Conservation (phyloP, 1,140 invertebrate genomes). For the Phortica variegata region DNA sequence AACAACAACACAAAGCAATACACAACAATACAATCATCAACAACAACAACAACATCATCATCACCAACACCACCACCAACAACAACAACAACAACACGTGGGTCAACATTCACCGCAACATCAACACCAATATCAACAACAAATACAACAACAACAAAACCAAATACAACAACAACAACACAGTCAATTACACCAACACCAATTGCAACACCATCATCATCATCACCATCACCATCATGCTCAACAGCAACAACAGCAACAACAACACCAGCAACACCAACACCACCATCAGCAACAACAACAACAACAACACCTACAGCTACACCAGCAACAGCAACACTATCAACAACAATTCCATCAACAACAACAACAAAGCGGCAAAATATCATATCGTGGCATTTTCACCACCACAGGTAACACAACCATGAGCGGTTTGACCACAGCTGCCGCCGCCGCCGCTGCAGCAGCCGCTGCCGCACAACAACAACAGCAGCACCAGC, state of each 20-base stretch:
- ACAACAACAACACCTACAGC: slow-evolving; percentile 37
- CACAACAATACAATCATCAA: slow-evolving; percentile 43
- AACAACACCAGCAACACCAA: slow-evolving; percentile 46
- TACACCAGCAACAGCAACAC: slow-evolving; percentile 47
- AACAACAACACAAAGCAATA: slow-evolving; percentile 38
- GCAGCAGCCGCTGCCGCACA: slow-evolving; percentile 29
- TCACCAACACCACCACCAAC: slow-evolving; percentile 47
- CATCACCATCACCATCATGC: slow-evolving; percentile 35
- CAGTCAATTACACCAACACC: slow-evolving; percentile 24
- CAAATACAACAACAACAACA: slow-evolving; percentile 19
- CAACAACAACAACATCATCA: slow-evolving; percentile 53
- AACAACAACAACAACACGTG: slow-evolving; percentile 50
- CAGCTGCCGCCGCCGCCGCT: slow-evolving; percentile 29
- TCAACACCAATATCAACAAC: slow-evolving; percentile 19
- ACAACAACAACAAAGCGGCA: slow-evolving; percentile 61
- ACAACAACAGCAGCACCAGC: slow-evolving; percentile 6
- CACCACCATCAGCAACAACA: slow-evolving; percentile 32
- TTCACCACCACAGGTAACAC: slow-evolving; percentile 66
- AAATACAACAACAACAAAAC: slow-evolving; percentile 24
- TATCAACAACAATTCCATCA: slow-evolving; percentile 39
- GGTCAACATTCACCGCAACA: slow-evolving; percentile 30
- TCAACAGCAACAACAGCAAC: slow-evolving; percentile 34
- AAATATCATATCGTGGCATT: slow-evolving; percentile 70
- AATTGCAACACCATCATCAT: slow-evolving; percentile 38
- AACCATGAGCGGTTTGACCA: slow-evolving; percentile 58